A percentile compares a stretch with the other conserved stretches of the same genome.
Evolutionary conservation across 2,113 vertebrate species (phyloP).

Genomic region (Epinephelus lanceolatus): DNA sequence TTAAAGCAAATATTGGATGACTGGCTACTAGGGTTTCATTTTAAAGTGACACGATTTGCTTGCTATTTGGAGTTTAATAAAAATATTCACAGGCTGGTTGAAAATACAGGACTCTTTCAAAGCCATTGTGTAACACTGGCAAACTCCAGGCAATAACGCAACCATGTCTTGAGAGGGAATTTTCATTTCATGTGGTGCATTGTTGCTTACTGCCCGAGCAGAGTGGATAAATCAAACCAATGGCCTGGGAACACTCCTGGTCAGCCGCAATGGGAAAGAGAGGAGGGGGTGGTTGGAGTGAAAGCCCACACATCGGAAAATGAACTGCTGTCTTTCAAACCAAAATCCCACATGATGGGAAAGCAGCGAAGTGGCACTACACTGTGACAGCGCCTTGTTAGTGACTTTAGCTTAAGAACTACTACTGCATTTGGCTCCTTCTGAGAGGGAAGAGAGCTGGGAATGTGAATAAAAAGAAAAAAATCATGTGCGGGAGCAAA

Average conservation of each 20-base stretch:
- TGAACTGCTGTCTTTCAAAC: slow-evolving; percentile 76
- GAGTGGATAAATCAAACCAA: slow-evolving; percentile 69
- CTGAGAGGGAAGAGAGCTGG: slow-evolving; percentile 9
- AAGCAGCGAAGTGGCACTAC: slow-evolving; percentile 77
- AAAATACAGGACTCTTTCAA: neutral
- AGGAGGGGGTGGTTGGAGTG: slow-evolving; percentile 29
- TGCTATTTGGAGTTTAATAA: neutral
- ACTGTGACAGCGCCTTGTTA: slow-evolving; percentile 80
- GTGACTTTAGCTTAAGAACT: slow-evolving; percentile 78
- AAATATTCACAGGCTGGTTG: neutral
- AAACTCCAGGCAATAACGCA: neutral
- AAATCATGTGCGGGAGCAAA: slow-evolving; percentile 14
- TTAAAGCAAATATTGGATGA: neutral
- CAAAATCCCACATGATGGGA: slow-evolving; percentile 74
- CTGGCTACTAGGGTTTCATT: neutral
- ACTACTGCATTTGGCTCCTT: slow-evolving; percentile 57
- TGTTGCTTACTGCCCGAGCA: slow-evolving; percentile 48
- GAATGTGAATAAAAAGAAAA: slow-evolving; percentile 50
- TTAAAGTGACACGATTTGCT: neutral
- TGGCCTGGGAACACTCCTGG: slow-evolving; percentile 61
- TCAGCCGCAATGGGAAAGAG: slow-evolving; percentile 49
- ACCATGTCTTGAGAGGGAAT: slow-evolving; percentile 3
- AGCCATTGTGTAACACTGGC: slow-evolving; percentile 7
- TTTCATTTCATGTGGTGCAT: slow-evolving; percentile 34
- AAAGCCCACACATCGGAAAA: slow-evolving; percentile 69